Evolutionary conservation across 2,797 vertebrate species (phyloP).

Genomic region (Antennarius maculatus): DNA sequence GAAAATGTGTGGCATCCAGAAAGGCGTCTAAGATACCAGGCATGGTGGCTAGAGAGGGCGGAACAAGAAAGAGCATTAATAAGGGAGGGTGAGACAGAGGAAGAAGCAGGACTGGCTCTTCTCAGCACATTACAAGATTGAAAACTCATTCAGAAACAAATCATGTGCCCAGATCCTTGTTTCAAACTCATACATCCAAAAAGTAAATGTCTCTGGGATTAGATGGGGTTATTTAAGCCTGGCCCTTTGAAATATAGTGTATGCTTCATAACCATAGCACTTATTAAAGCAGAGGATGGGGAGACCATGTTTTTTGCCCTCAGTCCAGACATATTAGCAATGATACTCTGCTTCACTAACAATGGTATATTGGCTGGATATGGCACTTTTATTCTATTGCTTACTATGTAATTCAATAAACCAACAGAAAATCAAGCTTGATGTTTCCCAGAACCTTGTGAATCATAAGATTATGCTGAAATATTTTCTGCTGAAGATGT

Average conservation of each 20-base stretch:
- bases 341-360: slow-evolving; percentile 33
- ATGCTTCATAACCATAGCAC: slow-evolving; percentile 52
- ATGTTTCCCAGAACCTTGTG: slow-evolving; percentile 50
- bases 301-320: slow-evolving; percentile 37
- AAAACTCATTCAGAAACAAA: slow-evolving; percentile 64
- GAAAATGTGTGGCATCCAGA: slow-evolving; percentile 74
- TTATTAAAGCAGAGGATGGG: slow-evolving; percentile 58
- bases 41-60: slow-evolving; percentile 23
- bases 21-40: slow-evolving; percentile 65
- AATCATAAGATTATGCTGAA: slow-evolving; percentile 43
- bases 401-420: slow-evolving; percentile 55
- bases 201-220: slow-evolving; percentile 37
- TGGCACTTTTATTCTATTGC: slow-evolving; percentile 26
- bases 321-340: slow-evolving; percentile 37
- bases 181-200: slow-evolving; percentile 42
- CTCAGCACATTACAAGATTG: slow-evolving; percentile 60
- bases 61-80: slow-evolving; percentile 34
- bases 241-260: slow-evolving; percentile 28
- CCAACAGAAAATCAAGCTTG: slow-evolving; percentile 51
- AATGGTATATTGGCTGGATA: slow-evolving; percentile 30
- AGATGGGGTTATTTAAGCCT: slow-evolving; percentile 28
- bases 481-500: slow-evolving; percentile 13
- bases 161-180: slow-evolving; percentile 42
- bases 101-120: slow-evolving; percentile 38
- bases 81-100: slow-evolving; percentile 36